Evolutionary conservation across 2,888 invertebrate species (phyloP).

Genomic region (Lasioglossum vierecki): DNA sequence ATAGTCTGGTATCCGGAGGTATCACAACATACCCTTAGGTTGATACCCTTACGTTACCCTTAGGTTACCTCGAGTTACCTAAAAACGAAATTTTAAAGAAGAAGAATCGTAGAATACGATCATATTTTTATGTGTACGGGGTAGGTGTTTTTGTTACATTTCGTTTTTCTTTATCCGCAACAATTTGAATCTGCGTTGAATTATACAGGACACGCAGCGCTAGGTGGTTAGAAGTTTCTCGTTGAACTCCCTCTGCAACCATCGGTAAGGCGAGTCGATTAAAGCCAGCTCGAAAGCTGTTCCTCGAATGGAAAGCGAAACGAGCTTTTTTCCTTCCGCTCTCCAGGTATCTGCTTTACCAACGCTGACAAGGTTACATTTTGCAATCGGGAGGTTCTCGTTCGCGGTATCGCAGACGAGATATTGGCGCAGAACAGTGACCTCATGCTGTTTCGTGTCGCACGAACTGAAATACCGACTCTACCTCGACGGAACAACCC

Average conservation of each 20-base stretch:
- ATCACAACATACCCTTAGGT: too few species aligned
- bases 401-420: background rate
- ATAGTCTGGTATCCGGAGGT: too few species aligned
- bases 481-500: too few species aligned
- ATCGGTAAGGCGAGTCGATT: constrained; percentile 59
- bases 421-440: too few species aligned
- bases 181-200: background rate
- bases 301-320: constrained; percentile 12
- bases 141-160: too few species aligned
- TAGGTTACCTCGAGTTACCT: too few species aligned
- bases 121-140: too few species aligned
- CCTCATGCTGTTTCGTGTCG: too few species aligned
- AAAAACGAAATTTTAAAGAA: too few species aligned
- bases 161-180: background rate
- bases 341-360: constrained; percentile 62
- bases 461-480: too few species aligned
- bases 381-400: background rate
- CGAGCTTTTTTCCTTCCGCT: constrained; percentile 24
- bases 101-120: too few species aligned
- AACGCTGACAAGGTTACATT: constrained; percentile 42
- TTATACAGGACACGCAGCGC: background rate
- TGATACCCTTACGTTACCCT: too few species aligned
- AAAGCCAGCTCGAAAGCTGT: constrained; percentile 3
- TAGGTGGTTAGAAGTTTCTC: constrained; percentile 37
- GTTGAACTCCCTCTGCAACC: background rate